Conservation (phyloP, 2,888 invertebrate species). For the Entomobrya multifasciata region DNA sequence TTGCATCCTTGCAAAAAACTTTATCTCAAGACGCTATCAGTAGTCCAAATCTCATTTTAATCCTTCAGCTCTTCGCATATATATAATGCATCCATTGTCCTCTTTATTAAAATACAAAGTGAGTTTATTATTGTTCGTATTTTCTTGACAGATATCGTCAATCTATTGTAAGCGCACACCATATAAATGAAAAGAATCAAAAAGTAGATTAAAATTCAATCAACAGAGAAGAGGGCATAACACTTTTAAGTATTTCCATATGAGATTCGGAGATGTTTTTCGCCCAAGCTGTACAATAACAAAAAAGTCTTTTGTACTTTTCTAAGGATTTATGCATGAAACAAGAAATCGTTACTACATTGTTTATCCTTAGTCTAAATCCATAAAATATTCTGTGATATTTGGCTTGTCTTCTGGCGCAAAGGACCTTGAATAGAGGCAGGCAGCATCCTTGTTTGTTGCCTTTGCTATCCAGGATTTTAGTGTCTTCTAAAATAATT, state of each 20-base stretch:
- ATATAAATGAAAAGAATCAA: neutral
- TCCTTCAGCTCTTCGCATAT: conserved; percentile 9
- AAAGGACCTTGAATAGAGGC: conserved; percentile 38
- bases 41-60: neutral
- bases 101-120: conserved; percentile 2
- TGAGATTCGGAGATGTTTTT: neutral
- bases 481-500: too few relatives aligned
- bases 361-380: neutral
- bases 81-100: conserved; percentile 5
- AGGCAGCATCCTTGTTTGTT: too few relatives aligned
- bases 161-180: neutral
- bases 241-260: neutral
- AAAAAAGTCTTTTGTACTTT: neutral
- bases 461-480: too few relatives aligned
- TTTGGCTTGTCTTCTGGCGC: conserved; percentile 12
- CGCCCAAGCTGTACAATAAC: neutral
- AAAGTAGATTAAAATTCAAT: conserved; percentile 37
- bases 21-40: neutral
- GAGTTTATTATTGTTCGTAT: neutral
- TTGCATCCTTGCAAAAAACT: too few relatives aligned
- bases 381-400: conserved; percentile 33
- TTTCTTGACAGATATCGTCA: conserved; percentile 22
- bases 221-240: neutral
- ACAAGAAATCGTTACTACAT: neutral
- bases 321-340: neutral